Conservation (phyloP, 1,140 invertebrate genomes). For the Tetramorium simillimum region DNA sequence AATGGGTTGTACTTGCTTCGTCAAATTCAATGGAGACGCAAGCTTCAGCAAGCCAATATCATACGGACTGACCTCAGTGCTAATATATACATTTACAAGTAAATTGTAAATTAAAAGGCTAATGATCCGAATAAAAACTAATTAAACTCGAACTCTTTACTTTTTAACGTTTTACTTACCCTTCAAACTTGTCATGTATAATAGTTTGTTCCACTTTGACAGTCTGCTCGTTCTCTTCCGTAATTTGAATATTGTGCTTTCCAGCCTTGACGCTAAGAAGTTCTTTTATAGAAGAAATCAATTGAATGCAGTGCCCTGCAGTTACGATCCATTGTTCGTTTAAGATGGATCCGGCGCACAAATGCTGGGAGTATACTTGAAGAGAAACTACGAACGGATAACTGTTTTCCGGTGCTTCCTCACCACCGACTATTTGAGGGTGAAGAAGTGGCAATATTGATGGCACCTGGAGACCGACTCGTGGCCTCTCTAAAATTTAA, state of each 20-base stretch:
- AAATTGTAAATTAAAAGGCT: no score
- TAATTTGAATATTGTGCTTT: constrained; percentile 70
- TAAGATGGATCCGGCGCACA: constrained; percentile 87
- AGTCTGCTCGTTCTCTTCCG: constrained; percentile 82
- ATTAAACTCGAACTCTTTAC: neutral
- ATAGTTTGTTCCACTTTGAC: constrained; percentile 79
- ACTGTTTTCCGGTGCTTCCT: constrained; percentile 77
- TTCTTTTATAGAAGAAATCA: constrained; percentile 66
- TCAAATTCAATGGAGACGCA: constrained; percentile 80
- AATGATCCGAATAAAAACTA: no score
- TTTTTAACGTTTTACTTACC: constrained; percentile 76
- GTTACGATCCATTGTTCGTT: constrained; percentile 85
- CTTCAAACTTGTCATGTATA: constrained; percentile 85
- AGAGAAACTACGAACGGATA: constrained; percentile 86
- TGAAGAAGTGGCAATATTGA: neutral
- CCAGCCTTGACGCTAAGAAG: constrained; percentile 74
- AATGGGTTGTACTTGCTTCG: constrained; percentile 84
- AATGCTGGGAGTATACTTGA: constrained; percentile 80
- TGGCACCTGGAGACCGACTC: constrained; percentile 22
- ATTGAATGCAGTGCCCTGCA: constrained; percentile 85
- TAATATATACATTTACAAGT: no score
- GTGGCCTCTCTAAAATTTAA: constrained; percentile 26
- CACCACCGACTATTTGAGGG: constrained; percentile 83
- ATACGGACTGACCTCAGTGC: constrained; percentile 75
- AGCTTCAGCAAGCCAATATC: constrained; percentile 89